A percentile compares a stretch with the other conserved stretches of the same genome.
Conservation (phyloP, 1,140 invertebrate genomes). For the Trichonephila clavata region DNA sequence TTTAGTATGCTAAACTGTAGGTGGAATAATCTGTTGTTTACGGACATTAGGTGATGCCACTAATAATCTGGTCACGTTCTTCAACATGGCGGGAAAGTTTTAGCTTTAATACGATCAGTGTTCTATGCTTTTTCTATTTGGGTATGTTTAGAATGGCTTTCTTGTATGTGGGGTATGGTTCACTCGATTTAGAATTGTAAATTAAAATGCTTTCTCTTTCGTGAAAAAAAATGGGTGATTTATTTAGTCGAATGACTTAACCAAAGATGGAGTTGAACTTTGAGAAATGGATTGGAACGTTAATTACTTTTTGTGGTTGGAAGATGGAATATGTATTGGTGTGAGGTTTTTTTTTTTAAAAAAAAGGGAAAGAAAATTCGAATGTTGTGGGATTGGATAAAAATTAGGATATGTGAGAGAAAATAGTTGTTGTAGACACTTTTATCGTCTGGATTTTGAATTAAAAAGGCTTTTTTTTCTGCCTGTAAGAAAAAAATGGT, state of each 20-base stretch:
- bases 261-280: not conserved
- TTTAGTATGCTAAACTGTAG: slow-evolving; percentile 42
- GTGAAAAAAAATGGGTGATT: not conserved
- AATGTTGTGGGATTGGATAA: no score
- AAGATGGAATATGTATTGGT: not conserved
- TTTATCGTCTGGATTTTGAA: no score
- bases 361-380: no score
- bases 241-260: not conserved
- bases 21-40: slow-evolving; percentile 30
- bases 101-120: slow-evolving; percentile 23
- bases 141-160: not conserved
- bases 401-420: no score
- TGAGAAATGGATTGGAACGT: not conserved
- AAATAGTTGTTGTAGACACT: no score
- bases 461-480: no score
- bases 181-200: slow-evolving; percentile 10
- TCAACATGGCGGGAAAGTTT: not conserved
- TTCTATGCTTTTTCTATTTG: slow-evolving; percentile 8
- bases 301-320: not conserved
- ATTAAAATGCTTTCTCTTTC: slow-evolving; percentile 1
- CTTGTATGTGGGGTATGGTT: not conserved
- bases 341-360: not conserved
- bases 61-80: slow-evolving; percentile 26
- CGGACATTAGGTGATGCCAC: not conserved
- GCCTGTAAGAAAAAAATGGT: no score